These are phyloP conservation scores for Drosophila suboccidentalis DNA, from an alignment of 2,888 invertebrate genomes.

Conservation along the genomic window DNA sequence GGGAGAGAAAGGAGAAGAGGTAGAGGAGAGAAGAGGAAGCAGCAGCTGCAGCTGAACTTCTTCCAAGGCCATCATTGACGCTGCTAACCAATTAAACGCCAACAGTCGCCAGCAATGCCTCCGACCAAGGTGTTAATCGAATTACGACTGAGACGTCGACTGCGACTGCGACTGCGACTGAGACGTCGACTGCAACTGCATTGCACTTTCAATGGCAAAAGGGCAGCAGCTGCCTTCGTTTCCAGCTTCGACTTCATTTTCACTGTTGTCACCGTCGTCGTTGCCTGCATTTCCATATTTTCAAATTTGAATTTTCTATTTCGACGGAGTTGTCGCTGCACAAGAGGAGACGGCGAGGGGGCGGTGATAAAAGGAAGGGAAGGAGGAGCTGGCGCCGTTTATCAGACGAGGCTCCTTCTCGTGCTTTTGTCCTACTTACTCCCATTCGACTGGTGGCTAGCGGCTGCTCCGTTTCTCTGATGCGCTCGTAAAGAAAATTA, in stretches of 20 bases:
- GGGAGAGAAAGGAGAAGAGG: background rate
- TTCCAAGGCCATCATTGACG: slow-evolving; percentile 66
- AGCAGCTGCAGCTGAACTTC: slow-evolving; percentile 18
- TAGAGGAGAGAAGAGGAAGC: background rate
- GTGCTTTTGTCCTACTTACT: background rate
- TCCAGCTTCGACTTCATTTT: slow-evolving; percentile 36
- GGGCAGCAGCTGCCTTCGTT: slow-evolving; percentile 43
- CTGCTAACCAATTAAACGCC: slow-evolving; percentile 74
- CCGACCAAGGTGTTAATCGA: slow-evolving; percentile 72
- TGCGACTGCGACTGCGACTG: slow-evolving; percentile 1
- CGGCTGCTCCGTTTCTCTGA: slow-evolving; percentile 13
- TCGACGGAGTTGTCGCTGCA: slow-evolving; percentile 37
- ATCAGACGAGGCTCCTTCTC: slow-evolving; percentile 48
- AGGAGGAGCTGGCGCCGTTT: slow-evolving; percentile 53
- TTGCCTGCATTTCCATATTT: slow-evolving; percentile 73
- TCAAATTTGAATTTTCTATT: slow-evolving; percentile 78
- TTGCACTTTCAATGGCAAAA: slow-evolving; percentile 36
- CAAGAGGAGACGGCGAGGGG: slow-evolving; percentile 1
- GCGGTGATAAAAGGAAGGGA: background rate
- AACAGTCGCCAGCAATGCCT: slow-evolving; percentile 57
- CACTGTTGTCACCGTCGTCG: slow-evolving; percentile 38
- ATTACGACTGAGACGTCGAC: slow-evolving; percentile 56
- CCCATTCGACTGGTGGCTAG: slow-evolving; percentile 25
- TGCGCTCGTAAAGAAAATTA: slow-evolving; percentile 72
- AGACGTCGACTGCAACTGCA: slow-evolving; percentile 19